Conservation (phyloP, 2,888 invertebrate genomes). For the Rhagium mordax region DNA sequence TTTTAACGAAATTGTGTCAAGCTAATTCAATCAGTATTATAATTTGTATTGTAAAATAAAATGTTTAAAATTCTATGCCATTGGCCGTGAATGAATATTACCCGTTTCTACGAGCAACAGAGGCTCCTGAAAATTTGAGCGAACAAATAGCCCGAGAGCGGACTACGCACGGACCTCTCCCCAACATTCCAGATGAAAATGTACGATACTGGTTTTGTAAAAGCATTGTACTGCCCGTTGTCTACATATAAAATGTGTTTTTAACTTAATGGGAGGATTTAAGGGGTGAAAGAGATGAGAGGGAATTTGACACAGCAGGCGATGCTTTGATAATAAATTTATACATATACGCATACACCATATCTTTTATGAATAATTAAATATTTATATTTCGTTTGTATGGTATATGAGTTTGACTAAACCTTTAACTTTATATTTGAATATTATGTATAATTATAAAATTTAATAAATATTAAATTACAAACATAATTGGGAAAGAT, state of each 20-base stretch:
- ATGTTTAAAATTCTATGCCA: too few relatives aligned
- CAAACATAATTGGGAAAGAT: too few relatives aligned
- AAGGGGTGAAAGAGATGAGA: not conserved
- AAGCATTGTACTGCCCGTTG: not conserved
- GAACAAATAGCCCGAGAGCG: not conserved
- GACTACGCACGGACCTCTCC: not conserved
- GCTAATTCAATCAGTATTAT: too few relatives aligned
- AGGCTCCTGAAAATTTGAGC: not conserved
- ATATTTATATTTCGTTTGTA: not conserved
- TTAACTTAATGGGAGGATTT: not conserved
- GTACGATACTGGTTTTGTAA: not conserved
- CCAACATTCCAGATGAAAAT: not conserved
- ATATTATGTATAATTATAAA: too few relatives aligned
- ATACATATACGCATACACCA: not conserved
- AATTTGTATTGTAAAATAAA: too few relatives aligned
- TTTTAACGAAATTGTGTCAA: too few relatives aligned
- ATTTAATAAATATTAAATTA: too few relatives aligned
- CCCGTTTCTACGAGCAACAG: not conserved
- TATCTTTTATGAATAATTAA: not conserved
- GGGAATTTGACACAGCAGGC: not conserved
- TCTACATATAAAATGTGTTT: not conserved
- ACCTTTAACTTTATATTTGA: too few relatives aligned
- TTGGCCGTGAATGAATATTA: not conserved
- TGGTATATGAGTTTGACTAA: too few relatives aligned
- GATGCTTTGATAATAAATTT: not conserved